These are phyloP conservation scores for Condylura cristata DNA, from an alignment of 2,113 vertebrate genomes.

Conservation along the genomic window DNA sequence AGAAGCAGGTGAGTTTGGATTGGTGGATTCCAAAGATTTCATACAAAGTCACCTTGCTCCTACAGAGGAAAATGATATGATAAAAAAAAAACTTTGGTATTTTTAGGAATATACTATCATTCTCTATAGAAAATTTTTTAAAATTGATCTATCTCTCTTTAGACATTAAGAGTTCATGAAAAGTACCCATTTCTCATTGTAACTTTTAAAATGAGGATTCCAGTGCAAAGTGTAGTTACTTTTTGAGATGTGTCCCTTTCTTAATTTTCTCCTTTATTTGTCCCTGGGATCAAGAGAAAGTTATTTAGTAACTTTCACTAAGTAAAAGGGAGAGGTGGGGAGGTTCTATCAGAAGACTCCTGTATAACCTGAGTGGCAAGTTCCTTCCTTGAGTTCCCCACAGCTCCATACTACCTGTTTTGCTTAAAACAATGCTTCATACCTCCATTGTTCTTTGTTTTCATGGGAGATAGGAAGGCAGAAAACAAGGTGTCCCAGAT, in stretches of 20 bases:
- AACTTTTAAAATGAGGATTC: background rate
- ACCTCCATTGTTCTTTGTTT: background rate
- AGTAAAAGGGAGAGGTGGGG: background rate
- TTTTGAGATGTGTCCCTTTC: background rate
- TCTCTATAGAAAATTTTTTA: background rate
- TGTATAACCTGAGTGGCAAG: too few species aligned
- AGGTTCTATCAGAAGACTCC: background rate
- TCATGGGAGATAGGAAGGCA: background rate
- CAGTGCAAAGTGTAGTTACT: background rate
- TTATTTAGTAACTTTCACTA: background rate
- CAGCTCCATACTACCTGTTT: background rate
- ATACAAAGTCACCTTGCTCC: background rate
- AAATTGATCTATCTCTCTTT: background rate
- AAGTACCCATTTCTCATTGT: background rate
- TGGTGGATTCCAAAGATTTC: background rate
- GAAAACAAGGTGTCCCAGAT: background rate
- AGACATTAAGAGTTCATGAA: background rate
- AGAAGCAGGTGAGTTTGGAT: background rate
- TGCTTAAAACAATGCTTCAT: background rate
- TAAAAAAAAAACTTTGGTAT: background rate
- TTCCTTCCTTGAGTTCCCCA: background rate
- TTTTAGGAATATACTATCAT: background rate
- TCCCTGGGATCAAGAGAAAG: background rate
- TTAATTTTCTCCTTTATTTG: background rate
- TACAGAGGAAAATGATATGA: background rate